Conservation (phyloP, 1,140 invertebrate genomes). For the Bombus fervidus region DNA sequence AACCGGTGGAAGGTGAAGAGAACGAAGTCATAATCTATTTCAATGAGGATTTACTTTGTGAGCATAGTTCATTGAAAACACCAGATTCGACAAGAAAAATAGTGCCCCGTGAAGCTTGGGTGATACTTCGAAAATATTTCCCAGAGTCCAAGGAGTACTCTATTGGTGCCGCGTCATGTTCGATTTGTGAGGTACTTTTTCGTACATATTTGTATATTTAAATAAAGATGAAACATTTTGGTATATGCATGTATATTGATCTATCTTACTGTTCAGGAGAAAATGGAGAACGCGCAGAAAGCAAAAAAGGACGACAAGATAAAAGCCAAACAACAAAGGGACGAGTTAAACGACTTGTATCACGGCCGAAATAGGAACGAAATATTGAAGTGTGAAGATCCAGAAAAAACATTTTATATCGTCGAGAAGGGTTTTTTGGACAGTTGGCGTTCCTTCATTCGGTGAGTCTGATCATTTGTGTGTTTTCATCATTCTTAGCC, state of each 20-base stretch:
- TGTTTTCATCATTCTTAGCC: neutral
- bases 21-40: slow-evolving; percentile 79
- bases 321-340: slow-evolving; percentile 77
- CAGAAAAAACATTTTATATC: slow-evolving; percentile 70
- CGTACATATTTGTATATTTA: neutral
- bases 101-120: slow-evolving; percentile 82
- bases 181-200: slow-evolving; percentile 79
- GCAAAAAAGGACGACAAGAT: slow-evolving; percentile 78
- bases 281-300: slow-evolving; percentile 73
- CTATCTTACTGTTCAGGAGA: slow-evolving; percentile 61
- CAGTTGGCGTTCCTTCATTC: slow-evolving; percentile 77
- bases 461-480: slow-evolving; percentile 69
- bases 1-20: slow-evolving; percentile 75
- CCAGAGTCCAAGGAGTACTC: slow-evolving; percentile 82
- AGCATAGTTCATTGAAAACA: slow-evolving; percentile 80
- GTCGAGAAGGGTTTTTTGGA: slow-evolving; percentile 77
- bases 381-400: slow-evolving; percentile 64
- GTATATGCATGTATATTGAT: neutral
- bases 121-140: slow-evolving; percentile 83
- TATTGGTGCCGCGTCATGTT: slow-evolving; percentile 75
- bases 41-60: slow-evolving; percentile 85
- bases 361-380: slow-evolving; percentile 73
- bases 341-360: slow-evolving; percentile 76
- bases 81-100: slow-evolving; percentile 78
- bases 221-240: slow-evolving; percentile 5